Percentiles rank a stretch among this genome's conserved stretches.
These are phyloP conservation scores for Patagioenas fasciata DNA, from an alignment of 2,113 vertebrate genomes.

Conservation along the genomic window DNA sequence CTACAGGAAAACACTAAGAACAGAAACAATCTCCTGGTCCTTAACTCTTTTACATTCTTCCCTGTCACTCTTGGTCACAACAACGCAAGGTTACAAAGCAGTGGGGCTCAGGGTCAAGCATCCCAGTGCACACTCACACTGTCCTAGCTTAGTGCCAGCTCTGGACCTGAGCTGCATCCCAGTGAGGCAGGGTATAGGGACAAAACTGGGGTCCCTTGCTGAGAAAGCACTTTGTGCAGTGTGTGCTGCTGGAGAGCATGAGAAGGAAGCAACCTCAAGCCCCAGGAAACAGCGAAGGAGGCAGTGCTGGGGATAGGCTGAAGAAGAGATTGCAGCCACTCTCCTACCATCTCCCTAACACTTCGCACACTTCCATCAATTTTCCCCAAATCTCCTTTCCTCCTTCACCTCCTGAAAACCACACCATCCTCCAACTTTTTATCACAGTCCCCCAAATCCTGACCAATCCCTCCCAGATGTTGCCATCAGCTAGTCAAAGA, in stretches of 20 bases:
- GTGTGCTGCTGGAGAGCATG: neutral
- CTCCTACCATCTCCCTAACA: neutral
- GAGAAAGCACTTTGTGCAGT: neutral
- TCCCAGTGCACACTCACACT: neutral
- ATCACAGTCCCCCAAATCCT: neutral
- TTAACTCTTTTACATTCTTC: neutral
- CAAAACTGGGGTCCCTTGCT: neutral
- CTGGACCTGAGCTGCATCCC: neutral
- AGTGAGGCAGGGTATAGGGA: neutral
- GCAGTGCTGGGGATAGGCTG: neutral
- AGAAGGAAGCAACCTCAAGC: neutral
- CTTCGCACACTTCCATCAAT: rapidly evolving
- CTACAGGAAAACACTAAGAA: neutral
- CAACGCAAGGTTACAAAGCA: neutral
- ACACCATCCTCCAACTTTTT: neutral
- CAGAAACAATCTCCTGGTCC: neutral
- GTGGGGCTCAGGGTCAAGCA: neutral
- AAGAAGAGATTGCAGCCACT: neutral
- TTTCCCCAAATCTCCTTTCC: neutral
- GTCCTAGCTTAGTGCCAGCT: neutral
- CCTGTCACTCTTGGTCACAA: neutral
- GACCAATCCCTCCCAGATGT: neutral
- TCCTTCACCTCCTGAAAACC: neutral
- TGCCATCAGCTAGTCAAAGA: neutral
- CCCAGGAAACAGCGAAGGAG: neutral